Evolutionary conservation across 2,113 vertebrate species (phyloP), one percentile per base, ranked within the genome.

Genomic region (Okapia johnstoni): DNA sequence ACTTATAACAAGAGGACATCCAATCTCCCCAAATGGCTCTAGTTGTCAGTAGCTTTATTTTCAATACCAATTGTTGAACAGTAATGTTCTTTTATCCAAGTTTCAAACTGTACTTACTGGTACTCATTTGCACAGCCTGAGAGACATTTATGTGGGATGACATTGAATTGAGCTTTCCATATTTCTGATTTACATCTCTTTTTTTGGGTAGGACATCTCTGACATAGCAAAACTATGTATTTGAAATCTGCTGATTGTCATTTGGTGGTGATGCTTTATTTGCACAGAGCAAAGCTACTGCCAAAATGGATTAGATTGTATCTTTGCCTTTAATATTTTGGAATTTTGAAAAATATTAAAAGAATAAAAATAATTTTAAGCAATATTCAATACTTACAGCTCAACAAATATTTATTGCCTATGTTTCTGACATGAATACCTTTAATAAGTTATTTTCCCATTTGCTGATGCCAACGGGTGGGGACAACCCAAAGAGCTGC

Each of bases 91-190:
- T 88, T 85, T 57, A 96, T 17, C 55, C 46, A 89, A 90, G 94
- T 96, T 96, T 48, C 89, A 97, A 58, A 96, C 93, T 93, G 83
- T 94, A 70, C 77, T 98, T 97, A 61, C 61, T 70, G 61, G 48
- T 66, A 21, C 52, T 96, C 79, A 92, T 95, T 76, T 84, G 84
- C 86, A 94, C 89, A 88, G 90, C 48, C 85, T 91, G 97, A 97
- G 96, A 98, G 98, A 83, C 40, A 98, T 95, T 98, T 97, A 97
- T 98, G 93, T 98, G 97, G 96, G 97, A 96, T 97, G 98, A 97
- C 98, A 98, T 79, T 86, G 96, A 97, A 90, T 85, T 94, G 98
- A 98, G 97, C 83, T 97, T 96, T 92, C 63, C 85, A 2, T 83
- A 98, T 77, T 97, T 92, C 95, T 95, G 98, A 98, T 94, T 97